phyloP scores from a whole-genome alignment of 2,797 vertebrate species.

The Fratercula arctica region DNA sequence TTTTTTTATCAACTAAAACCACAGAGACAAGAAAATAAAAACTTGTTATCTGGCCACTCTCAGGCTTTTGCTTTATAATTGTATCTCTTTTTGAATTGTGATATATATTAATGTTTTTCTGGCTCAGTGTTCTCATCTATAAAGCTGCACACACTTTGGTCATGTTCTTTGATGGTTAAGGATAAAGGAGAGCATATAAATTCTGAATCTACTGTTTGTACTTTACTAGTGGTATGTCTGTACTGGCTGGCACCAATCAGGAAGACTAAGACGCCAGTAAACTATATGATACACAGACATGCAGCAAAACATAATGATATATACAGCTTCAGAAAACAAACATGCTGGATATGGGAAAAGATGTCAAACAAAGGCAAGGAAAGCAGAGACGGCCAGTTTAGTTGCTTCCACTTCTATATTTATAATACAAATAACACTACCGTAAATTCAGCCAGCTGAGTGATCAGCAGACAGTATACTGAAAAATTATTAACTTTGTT shows the following conservation, averaged over 20 bases:
- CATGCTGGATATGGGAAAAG: not conserved
- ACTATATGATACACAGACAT: rapidly evolving
- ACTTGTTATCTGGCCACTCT: not conserved
- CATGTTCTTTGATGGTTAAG: not conserved
- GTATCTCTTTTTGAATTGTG: not conserved
- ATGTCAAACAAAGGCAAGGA: not conserved
- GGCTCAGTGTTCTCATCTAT: not conserved
- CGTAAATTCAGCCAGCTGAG: not conserved
- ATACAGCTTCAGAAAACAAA: not conserved
- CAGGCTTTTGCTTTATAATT: not conserved
- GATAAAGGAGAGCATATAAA: not conserved
- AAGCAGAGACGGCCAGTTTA: not conserved
- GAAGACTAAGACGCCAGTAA: not conserved
- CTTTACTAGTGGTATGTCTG: not conserved
- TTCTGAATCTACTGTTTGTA: not conserved
- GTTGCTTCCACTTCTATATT: not conserved
- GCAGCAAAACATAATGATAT: not conserved
- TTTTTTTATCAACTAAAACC: not conserved
- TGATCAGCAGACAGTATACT: not conserved
- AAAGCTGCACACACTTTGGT: not conserved
- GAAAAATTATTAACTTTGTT: not conserved
- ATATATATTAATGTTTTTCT: not conserved
- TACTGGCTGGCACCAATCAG: not conserved
- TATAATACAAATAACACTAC: not conserved
- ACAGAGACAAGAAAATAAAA: not conserved